phyloP scores from a whole-genome alignment of 2,888 invertebrate genomes.

The Tinea semifulvella region DNA sequence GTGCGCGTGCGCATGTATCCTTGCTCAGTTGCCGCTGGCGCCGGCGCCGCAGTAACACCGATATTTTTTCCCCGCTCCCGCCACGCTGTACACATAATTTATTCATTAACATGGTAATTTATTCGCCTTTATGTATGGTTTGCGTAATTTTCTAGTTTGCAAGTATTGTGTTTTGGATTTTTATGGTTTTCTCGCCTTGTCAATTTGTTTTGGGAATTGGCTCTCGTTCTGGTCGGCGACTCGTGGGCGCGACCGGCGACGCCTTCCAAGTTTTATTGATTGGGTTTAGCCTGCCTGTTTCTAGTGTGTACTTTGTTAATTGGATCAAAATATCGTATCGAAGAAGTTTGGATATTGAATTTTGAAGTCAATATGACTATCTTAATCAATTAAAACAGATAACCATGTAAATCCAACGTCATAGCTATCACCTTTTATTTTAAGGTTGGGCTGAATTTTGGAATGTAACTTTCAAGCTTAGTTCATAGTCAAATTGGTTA shows the following conservation, averaged over 20 bases:
- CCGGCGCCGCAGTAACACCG: slow-evolving; percentile 57
- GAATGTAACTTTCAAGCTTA: no score
- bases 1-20: slow-evolving; percentile 46
- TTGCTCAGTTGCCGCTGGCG: slow-evolving; percentile 47
- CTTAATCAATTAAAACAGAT: no score
- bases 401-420: no score
- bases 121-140: slow-evolving; percentile 21
- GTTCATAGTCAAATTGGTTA: no score
- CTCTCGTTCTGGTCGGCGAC: slow-evolving; percentile 16
- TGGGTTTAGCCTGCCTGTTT: slow-evolving; percentile 30
- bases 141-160: slow-evolving; percentile 47
- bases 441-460: no score
- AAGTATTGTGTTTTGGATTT: slow-evolving; percentile 35
- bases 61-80: slow-evolving; percentile 53
- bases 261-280: slow-evolving; percentile 10
- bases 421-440: no score
- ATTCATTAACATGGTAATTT: slow-evolving; percentile 43
- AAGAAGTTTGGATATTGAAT: no score
- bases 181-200: slow-evolving; percentile 29
- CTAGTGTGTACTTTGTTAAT: slow-evolving; percentile 30
- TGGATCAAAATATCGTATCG: slow-evolving; percentile 3
- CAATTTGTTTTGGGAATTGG: slow-evolving; percentile 24
- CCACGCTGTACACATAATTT: slow-evolving; percentile 52
- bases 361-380: no score
- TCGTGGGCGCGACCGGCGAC: slow-evolving; percentile 12